A percentile compares a stretch with the other conserved stretches of the same genome.
Conservation (phyloP, 2,888 invertebrate genomes). For the Heliconius hortense region DNA sequence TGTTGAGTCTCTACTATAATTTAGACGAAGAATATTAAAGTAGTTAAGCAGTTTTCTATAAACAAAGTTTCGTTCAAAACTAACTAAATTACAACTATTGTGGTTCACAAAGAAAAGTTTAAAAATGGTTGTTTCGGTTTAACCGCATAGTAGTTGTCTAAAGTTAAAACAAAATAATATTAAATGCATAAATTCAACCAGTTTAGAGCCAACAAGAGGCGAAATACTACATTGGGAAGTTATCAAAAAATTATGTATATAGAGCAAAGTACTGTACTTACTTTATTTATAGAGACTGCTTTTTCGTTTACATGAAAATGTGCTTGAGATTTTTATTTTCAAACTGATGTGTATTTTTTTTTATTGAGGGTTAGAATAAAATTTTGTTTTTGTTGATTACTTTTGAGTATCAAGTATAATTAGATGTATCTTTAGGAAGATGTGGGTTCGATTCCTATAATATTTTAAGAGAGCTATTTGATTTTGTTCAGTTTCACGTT, state of each 20-base stretch:
- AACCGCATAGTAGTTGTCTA: conserved; percentile 32
- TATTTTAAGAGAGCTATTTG: no score
- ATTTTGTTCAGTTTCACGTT: neutral
- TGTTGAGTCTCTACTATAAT: conserved; percentile 24
- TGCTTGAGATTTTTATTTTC: neutral
- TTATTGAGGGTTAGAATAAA: neutral
- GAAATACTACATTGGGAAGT: neutral
- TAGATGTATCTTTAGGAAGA: no score
- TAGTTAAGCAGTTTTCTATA: conserved; percentile 28
- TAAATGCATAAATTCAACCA: conserved; percentile 28
- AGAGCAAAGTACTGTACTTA: neutral
- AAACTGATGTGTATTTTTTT: neutral
- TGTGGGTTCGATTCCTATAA: no score
- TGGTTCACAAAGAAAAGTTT: conserved; percentile 27
- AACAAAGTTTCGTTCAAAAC: conserved; percentile 20
- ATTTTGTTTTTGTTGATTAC: neutral
- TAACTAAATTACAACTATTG: conserved; percentile 34
- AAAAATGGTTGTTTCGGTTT: conserved; percentile 30
- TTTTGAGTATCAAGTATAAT: no score
- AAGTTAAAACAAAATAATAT: conserved; percentile 35
- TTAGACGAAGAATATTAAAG: conserved; percentile 28
- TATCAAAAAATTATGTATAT: conserved; percentile 16
- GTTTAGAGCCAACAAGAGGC: conserved; percentile 30
- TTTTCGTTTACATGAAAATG: neutral
- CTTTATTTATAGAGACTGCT: neutral